phyloP scores from a whole-genome alignment of 2,797 vertebrate species.

The Jordanella pulchra region DNA sequence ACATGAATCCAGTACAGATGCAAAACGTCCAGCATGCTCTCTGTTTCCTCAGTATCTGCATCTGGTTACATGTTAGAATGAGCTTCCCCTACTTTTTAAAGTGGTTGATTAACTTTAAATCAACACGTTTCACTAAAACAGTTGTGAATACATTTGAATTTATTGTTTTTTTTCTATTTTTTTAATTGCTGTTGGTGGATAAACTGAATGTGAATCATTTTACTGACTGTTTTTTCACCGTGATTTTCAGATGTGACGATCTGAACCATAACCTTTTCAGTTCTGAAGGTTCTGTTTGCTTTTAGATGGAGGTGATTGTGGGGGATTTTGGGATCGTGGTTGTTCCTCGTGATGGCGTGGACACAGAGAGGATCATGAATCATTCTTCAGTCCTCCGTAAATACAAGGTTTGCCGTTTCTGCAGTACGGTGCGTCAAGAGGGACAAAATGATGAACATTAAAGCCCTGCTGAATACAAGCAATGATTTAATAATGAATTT shows the following conservation, averaged over 20 bases:
- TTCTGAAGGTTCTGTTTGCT: slow-evolving; percentile 16
- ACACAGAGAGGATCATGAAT: slow-evolving; percentile 96
- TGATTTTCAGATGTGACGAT: neutral
- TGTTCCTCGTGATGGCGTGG: slow-evolving; percentile 91
- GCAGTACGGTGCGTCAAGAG: neutral
- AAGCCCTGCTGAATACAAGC: neutral
- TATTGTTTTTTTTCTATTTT: neutral
- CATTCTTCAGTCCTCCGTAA: slow-evolving; percentile 96
- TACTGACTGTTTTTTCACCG: neutral
- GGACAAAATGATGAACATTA: neutral
- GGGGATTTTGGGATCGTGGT: slow-evolving; percentile 98
- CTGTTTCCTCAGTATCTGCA: neutral
- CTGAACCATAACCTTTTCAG: neutral
- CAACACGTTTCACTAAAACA: neutral
- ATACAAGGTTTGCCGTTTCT: slow-evolving; percentile 79
- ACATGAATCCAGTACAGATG: neutral
- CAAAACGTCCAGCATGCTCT: neutral
- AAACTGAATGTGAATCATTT: neutral
- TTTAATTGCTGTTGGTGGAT: neutral
- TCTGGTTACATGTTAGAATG: neutral
- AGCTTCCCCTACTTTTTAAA: neutral
- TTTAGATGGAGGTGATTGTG: slow-evolving; percentile 97
- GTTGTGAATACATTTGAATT: neutral
- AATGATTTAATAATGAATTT: no score
- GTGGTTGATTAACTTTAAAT: neutral